These are phyloP conservation scores for Alca torda DNA, from an alignment of 2,797 vertebrate species.

Conservation along the genomic window DNA sequence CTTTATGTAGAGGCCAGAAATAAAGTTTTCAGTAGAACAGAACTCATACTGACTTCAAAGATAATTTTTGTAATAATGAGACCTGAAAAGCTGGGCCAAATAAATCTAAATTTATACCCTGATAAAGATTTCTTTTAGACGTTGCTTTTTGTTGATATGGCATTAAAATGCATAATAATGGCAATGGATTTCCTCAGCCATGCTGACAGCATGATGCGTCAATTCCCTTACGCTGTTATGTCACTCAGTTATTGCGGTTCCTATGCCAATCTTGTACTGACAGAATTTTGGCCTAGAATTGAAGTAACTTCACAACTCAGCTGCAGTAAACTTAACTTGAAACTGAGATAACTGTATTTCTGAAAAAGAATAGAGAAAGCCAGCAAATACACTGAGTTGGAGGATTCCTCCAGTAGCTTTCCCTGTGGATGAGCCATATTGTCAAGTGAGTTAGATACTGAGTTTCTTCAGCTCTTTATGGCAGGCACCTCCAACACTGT, in stretches of 20 bases:
- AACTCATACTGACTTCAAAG: background rate
- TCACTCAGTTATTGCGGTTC: background rate
- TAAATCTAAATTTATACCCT: background rate
- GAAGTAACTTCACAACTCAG: background rate
- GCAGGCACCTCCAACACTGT: background rate
- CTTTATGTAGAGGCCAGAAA: background rate
- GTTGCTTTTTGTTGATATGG: rapidly evolving
- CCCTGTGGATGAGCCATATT: background rate
- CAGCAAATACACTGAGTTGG: background rate
- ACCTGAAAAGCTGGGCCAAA: background rate
- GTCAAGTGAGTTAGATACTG: background rate
- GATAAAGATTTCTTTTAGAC: background rate
- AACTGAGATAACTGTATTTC: background rate
- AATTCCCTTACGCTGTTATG: background rate
- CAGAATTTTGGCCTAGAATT: background rate
- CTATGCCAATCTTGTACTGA: background rate
- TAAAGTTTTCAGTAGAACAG: background rate
- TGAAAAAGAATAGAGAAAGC: background rate
- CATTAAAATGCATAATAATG: background rate
- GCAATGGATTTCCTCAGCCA: background rate
- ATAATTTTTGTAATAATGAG: background rate
- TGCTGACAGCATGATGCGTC: background rate
- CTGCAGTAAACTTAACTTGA: background rate
- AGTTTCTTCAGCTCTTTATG: background rate
- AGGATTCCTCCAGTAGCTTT: background rate